Base-by-base conservation (phyloP, 1,140 invertebrate genomes). In the Scaptomyza montana region DNA sequence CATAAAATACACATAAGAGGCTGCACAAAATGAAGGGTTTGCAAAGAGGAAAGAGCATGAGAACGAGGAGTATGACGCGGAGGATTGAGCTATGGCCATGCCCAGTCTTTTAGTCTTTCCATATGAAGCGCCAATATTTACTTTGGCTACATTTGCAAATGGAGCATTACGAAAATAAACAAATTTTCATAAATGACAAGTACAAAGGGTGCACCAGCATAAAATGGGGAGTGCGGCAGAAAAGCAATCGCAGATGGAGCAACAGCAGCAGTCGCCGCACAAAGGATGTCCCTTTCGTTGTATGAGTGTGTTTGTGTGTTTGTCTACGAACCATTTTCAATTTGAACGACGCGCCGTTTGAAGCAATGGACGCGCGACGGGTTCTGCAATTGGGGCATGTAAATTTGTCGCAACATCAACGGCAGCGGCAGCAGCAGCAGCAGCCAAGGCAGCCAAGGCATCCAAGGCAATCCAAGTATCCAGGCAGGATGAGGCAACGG, bases 141-240 rank as follows among this genome's bases (percentile, higher is more conserved):
- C 89, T 90, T 86, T 90, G 86, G 84, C 78, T 90, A 90, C 87
- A 90, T 90, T 90, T 86, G 81, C 87, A 90, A 90, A 90, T 90
- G 86, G 86, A 86, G 86, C 86, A 90, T 89, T 84, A 85, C 86
- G 86, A 86, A 86, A 90, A 90, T 90, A 90, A 90, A 90, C 86
- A 90, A 81, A 90, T 90, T 90, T 90, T 90, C 87, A 90, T 90
- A 86, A 86, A 86, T 87, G 82, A 86, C 82, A 86, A 87, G 82
- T 87, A 86, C 82, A 86, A 86, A 80, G 81, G 78, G 65, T 75
- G 73, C 50, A 70, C 12, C 51, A 67, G 46, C 30, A 59, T 67
- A 33, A 33, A 25, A 12, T 3, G 47, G 16, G 6, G 2, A 25
- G 49, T 41, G 9, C 12, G 28, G 30, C 39, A 43, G 13, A 6